Conservation (phyloP, 2,797 vertebrate species). For the Protosalanx chinensis region DNA sequence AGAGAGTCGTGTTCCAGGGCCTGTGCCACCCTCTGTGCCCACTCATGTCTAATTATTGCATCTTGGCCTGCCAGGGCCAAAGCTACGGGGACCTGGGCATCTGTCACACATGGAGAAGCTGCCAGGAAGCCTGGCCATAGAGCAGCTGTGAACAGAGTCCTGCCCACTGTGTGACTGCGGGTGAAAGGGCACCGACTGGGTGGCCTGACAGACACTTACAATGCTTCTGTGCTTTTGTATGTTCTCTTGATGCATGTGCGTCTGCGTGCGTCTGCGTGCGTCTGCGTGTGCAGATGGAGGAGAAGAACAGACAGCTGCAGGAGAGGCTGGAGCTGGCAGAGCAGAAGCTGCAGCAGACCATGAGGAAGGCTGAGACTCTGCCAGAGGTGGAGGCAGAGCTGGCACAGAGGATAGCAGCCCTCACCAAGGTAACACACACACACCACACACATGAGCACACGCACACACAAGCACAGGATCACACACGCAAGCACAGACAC, state of each 20-base stretch:
- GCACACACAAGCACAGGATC: background rate
- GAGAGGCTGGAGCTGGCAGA: slow-evolving; percentile 95
- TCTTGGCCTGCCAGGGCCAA: slow-evolving; percentile 40
- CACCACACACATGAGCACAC: slow-evolving; percentile 17
- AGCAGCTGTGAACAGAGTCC: slow-evolving; percentile 37
- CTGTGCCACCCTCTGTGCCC: background rate
- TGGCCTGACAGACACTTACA: too few species aligned
- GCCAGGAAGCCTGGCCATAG: slow-evolving; percentile 34
- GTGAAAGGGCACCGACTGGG: background rate
- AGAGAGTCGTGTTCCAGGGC: slow-evolving; percentile 8
- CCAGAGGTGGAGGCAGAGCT: slow-evolving; percentile 97
- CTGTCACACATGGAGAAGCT: slow-evolving; percentile 46
- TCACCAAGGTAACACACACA: slow-evolving; percentile 86
- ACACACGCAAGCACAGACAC: background rate
- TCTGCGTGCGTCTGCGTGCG: slow-evolving; percentile 1
- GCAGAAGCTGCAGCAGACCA: slow-evolving; percentile 98
- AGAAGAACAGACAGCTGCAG: slow-evolving; percentile 96
- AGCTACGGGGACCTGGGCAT: slow-evolving; percentile 55
- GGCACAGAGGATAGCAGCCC: slow-evolving; percentile 95
- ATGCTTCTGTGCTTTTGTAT: background rate
- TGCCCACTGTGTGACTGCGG: slow-evolving; percentile 9
- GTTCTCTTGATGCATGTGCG: background rate
- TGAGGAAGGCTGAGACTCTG: slow-evolving; percentile 97
- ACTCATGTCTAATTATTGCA: slow-evolving; percentile 42
- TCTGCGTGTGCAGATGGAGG: slow-evolving; percentile 83